Percentiles rank a stretch among this genome's conserved stretches.
These are phyloP conservation scores for Nycticorax nycticorax DNA, from an alignment of 2,113 vertebrate species.

Conservation along the genomic window DNA sequence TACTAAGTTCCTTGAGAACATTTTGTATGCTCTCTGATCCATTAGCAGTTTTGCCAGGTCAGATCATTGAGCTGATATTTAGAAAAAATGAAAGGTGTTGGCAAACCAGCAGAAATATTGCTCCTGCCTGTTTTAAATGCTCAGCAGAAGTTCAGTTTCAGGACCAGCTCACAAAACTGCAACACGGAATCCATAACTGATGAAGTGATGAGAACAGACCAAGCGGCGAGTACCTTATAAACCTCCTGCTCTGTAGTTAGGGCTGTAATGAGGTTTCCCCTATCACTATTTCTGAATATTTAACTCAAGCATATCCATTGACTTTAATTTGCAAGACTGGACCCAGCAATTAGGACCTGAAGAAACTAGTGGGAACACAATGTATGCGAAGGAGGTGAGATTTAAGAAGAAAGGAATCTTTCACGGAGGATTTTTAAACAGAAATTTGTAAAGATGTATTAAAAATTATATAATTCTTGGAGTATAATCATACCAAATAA, in stretches of 20 bases:
- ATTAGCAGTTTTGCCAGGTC: neutral
- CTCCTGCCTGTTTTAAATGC: neutral
- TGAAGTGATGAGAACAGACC: neutral
- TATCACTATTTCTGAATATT: neutral
- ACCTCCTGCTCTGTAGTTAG: too few relatives aligned
- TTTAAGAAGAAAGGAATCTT: neutral
- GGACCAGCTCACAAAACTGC: neutral
- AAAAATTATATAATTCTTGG: neutral
- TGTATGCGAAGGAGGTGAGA: fast-evolving
- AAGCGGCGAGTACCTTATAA: neutral
- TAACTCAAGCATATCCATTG: neutral
- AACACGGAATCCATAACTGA: neutral
- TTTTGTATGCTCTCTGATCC: neutral
- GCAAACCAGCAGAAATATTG: neutral
- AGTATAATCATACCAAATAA: neutral
- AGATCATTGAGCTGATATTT: neutral
- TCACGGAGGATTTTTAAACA: neutral
- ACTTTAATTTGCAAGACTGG: neutral
- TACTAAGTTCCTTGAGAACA: neutral
- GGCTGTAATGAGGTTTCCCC: neutral
- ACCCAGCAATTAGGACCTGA: neutral
- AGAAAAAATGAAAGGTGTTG: neutral
- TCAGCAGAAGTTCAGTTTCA: neutral
- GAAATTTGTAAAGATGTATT: neutral
- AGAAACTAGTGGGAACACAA: neutral